Evolutionary conservation across 2,113 vertebrate genomes (phyloP).

Genomic region (Aptenodytes forsteri): DNA sequence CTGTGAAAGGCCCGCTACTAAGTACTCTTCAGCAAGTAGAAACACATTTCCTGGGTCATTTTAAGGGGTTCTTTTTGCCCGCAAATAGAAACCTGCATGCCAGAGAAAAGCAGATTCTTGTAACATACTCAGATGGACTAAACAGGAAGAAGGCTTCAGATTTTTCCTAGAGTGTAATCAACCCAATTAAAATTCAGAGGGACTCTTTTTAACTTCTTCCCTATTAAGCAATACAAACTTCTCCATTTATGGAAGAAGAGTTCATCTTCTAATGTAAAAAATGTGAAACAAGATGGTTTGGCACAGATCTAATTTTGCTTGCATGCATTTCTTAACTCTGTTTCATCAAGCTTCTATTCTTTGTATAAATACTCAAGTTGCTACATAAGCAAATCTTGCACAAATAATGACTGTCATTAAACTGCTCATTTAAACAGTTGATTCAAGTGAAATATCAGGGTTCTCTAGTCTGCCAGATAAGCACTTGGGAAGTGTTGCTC

Average conservation of each 20-base stretch:
- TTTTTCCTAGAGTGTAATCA: not conserved
- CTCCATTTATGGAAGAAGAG: constrained; percentile 32
- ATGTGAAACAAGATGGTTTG: constrained; percentile 29
- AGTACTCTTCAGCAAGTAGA: not conserved
- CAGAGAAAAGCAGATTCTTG: not conserved
- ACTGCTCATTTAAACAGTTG: constrained; percentile 45
- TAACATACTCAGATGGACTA: not conserved
- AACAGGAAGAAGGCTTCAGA: not conserved
- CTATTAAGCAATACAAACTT: not conserved
- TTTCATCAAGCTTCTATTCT: constrained; percentile 65
- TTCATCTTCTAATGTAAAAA: not conserved
- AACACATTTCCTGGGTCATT: not conserved
- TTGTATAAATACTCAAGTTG: constrained; percentile 39
- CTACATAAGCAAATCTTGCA: constrained; percentile 44
- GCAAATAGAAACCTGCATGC: not conserved
- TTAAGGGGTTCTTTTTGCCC: not conserved
- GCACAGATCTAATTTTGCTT: not conserved
- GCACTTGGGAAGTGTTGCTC: constrained; percentile 10
- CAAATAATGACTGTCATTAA: constrained; percentile 59
- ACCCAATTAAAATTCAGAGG: not conserved
- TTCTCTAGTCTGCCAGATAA: constrained; percentile 45
- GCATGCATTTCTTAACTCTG: constrained; percentile 40
- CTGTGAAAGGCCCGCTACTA: fast-evolving
- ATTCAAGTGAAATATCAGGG: constrained; percentile 43
- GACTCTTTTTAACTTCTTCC: not conserved